phyloP scores from a whole-genome alignment of 2,113 vertebrate genomes.

The Eleginops maclovinus region DNA sequence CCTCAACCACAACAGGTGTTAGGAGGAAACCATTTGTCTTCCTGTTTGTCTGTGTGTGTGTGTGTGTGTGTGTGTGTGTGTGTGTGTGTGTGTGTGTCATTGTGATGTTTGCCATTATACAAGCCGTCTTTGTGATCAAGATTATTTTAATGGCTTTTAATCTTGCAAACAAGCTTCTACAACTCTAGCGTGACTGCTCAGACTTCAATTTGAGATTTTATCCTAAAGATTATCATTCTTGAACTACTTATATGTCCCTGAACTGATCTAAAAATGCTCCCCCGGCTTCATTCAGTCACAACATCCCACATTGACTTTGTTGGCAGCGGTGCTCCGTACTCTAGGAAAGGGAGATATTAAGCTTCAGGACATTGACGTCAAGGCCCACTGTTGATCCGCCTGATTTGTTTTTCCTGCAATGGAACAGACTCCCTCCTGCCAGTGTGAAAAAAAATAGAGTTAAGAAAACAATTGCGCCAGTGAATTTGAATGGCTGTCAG shows the following conservation, averaged over 20 bases:
- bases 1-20: conserved; percentile 78
- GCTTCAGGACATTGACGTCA: conserved; percentile 28
- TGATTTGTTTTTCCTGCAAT: conserved; percentile 46
- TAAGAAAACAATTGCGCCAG: conserved; percentile 59
- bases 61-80: conserved; percentile 14
- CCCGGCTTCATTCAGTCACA: neutral
- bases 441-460: conserved; percentile 23
- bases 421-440: conserved; percentile 54
- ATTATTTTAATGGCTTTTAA: conserved; percentile 14
- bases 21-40: conserved; percentile 78
- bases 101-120: conserved; percentile 10
- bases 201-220: neutral
- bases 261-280: neutral
- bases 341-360: conserved; percentile 8
- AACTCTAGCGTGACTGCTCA: neutral
- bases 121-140: conserved; percentile 22
- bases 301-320: neutral
- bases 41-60: conserved; percentile 52
- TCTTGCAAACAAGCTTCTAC: conserved; percentile 23
- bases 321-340: conserved; percentile 14
- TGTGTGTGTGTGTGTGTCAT: conserved; percentile 48
- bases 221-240: neutral
- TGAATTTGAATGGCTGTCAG: conserved; percentile 69
- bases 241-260: conserved; percentile 8
- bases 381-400: conserved; percentile 32